Percentiles rank a stretch among this genome's conserved stretches.
Conservation (phyloP, 2,113 vertebrate species). For the Aix galericulata region DNA sequence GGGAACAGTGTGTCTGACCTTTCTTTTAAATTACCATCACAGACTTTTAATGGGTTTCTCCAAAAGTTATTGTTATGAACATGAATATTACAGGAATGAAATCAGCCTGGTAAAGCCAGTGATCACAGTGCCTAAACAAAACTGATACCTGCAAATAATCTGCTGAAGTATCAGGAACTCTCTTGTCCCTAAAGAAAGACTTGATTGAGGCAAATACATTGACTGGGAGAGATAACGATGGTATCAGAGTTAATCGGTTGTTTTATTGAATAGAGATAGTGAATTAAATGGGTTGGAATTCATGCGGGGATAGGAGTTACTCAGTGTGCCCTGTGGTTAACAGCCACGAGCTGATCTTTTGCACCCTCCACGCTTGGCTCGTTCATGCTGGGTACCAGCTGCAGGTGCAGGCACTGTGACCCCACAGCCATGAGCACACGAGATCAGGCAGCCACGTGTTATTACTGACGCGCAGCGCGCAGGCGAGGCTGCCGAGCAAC, state of each 20-base stretch:
- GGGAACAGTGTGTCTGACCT: not conserved
- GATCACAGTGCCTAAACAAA: not conserved
- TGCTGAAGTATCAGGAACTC: not conserved
- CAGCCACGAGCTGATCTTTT: not conserved
- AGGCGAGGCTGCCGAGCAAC: not conserved
- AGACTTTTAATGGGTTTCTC: slow-evolving; percentile 21
- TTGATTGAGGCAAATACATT: not conserved
- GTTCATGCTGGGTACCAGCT: not conserved
- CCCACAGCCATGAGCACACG: not conserved
- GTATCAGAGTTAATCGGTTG: not conserved
- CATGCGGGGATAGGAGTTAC: not conserved
- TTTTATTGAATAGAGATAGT: not conserved
- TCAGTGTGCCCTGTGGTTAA: not conserved
- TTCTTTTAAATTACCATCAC: not conserved
- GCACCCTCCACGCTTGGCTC: not conserved
- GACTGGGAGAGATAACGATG: not conserved
- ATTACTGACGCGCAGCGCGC: not conserved
- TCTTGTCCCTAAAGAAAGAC: not conserved
- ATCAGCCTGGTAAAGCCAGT: not conserved
- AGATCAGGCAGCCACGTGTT: not conserved
- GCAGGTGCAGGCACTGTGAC: not conserved
- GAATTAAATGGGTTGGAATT: not conserved
- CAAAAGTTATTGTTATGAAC: slow-evolving; percentile 39
- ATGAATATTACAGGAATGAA: not conserved
- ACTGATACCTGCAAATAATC: not conserved